Conservation (phyloP, 1,140 invertebrate species). For the Reticulitermes speratus region DNA sequence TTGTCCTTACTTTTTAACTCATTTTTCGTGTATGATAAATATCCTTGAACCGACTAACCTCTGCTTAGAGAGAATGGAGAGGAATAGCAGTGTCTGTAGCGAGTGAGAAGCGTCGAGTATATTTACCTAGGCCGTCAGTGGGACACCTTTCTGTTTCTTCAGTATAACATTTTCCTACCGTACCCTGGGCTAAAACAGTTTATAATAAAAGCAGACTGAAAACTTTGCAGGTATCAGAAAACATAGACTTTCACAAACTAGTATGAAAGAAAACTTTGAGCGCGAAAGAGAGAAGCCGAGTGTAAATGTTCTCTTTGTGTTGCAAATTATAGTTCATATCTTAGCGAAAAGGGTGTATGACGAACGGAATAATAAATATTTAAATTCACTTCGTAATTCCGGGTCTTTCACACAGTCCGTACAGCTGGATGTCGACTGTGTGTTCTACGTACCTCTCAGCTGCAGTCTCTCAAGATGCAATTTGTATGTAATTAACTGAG, state of each 20-base stretch:
- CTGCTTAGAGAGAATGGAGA: too few species aligned
- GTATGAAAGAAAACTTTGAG: not conserved
- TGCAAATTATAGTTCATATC: not conserved
- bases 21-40: too few species aligned
- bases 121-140: too few species aligned
- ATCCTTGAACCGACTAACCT: not conserved
- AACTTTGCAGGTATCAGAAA: not conserved
- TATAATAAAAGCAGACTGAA: not conserved
- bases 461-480: too few species aligned
- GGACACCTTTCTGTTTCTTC: too few species aligned
- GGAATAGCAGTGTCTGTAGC: too few species aligned
- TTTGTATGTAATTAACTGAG: too few species aligned
- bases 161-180: too few species aligned
- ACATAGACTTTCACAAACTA: not conserved
- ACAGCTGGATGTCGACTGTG: not conserved
- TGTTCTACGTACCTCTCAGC: too few species aligned
- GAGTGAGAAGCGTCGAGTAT: too few species aligned
- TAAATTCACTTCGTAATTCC: not conserved
- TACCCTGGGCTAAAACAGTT: not conserved
- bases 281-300: not conserved
- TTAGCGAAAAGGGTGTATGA: not conserved
- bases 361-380: constrained; percentile 1
- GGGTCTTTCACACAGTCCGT: not conserved
- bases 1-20: too few species aligned
- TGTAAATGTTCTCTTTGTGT: constrained; percentile 19